These are phyloP conservation scores for Mesocentrotus franciscanus DNA, from an alignment of 53 echinoderm and acorn worm species.

Conservation along the genomic window DNA sequence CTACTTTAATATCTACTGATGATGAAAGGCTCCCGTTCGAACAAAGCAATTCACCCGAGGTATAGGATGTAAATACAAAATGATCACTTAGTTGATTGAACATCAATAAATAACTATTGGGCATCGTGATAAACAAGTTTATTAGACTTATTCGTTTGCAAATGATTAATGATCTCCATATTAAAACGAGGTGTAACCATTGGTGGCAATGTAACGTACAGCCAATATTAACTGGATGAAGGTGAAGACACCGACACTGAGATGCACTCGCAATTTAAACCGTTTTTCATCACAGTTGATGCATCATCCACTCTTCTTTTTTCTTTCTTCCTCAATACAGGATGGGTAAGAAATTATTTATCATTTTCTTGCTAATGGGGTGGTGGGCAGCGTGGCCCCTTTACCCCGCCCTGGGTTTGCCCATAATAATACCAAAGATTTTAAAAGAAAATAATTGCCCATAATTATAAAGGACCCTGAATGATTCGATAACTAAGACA, in stretches of 20 bases:
- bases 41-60: background rate
- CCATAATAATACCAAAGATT: background rate
- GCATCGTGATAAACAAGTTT: background rate
- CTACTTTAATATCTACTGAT: constrained; percentile 4
- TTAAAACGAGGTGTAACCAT: background rate
- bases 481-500: background rate
- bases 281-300: background rate
- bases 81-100: constrained; percentile 3
- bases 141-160: background rate
- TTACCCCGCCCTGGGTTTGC: no score
- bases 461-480: background rate
- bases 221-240: background rate
- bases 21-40: background rate
- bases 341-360: no score
- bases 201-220: no score
- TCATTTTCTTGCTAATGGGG: no score
- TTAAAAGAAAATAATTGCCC: background rate
- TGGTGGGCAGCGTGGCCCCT: no score
- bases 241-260: background rate
- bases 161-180: background rate
- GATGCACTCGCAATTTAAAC: background rate
- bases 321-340: no score
- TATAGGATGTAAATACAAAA: background rate
- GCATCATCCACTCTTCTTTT: no score
- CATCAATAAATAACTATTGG: background rate